phyloP scores from a whole-genome alignment of 2,797 vertebrate genomes.

The Denticeps clupeoides region DNA sequence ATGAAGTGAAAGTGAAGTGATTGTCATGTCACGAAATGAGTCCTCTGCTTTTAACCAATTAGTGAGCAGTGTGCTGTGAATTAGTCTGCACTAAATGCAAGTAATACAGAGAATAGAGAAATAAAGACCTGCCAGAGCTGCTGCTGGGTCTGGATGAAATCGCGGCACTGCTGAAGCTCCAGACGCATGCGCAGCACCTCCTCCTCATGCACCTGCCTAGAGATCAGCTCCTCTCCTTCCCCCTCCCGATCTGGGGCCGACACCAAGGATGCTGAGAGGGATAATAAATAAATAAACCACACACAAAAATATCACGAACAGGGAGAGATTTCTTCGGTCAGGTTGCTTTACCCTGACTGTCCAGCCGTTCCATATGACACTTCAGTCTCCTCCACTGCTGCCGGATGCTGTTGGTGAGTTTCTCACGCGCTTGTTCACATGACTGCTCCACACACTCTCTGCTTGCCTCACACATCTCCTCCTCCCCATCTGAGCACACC shows the following conservation, averaged over 20 bases:
- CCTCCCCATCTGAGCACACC: constrained; percentile 72
- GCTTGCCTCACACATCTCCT: constrained; percentile 64
- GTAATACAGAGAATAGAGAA: no score
- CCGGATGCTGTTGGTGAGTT: constrained; percentile 91
- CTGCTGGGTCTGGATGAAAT: constrained; percentile 90
- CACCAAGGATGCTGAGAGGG: constrained; percentile 62
- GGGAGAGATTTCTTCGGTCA: neutral
- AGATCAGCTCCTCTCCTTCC: constrained; percentile 72
- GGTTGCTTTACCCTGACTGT: constrained; percentile 72
- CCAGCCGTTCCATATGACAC: constrained; percentile 83
- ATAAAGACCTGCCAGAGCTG: constrained; percentile 87
- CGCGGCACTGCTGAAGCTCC: constrained; percentile 89
- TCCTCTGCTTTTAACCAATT: no score
- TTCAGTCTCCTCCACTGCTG: constrained; percentile 92
- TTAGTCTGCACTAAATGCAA: neutral
- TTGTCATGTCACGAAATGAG: no score
- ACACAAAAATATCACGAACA: neutral
- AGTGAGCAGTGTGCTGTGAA: no score
- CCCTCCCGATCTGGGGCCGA: constrained; percentile 55
- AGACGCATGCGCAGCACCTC: constrained; percentile 75
- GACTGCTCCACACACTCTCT: constrained; percentile 81
- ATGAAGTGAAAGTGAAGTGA: no score
- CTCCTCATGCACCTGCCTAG: constrained; percentile 74
- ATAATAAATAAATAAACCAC: neutral
- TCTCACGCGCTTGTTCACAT: constrained; percentile 82